Conservation (phyloP, 2,113 vertebrate species). For the Lontra canadensis region DNA sequence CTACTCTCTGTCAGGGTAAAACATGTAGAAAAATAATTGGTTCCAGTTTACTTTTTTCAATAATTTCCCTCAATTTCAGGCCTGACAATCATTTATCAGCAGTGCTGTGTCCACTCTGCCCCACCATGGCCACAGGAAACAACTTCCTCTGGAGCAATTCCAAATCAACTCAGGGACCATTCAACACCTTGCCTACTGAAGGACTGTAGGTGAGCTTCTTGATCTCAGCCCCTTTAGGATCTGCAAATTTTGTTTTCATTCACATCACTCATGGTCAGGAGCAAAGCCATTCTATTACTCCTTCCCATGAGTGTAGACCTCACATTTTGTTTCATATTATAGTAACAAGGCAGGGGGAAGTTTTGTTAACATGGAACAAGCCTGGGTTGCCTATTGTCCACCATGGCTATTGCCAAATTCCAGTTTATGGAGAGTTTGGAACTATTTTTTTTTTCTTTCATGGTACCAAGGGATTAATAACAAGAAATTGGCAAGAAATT, state of each 20-base stretch:
- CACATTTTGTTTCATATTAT: constrained; percentile 1
- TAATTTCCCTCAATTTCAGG: background rate
- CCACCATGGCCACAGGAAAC: background rate
- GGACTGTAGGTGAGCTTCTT: background rate
- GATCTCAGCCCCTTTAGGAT: background rate
- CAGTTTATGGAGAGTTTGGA: constrained; percentile 75
- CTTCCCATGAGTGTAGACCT: background rate
- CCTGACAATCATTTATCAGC: background rate
- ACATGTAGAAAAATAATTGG: background rate
- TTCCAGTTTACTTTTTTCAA: background rate
- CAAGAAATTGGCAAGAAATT: constrained; percentile 77
- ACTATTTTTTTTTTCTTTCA: constrained; percentile 71
- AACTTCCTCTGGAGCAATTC: background rate
- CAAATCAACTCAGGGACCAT: background rate
- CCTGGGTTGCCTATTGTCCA: background rate
- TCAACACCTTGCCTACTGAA: background rate
- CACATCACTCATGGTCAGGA: background rate
- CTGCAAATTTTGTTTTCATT: constrained; percentile 20
- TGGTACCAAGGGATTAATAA: constrained; percentile 81
- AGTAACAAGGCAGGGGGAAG: background rate
- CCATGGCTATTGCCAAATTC: constrained; percentile 58
- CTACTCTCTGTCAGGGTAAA: background rate
- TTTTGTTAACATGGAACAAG: constrained; percentile 40
- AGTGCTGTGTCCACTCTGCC: background rate
- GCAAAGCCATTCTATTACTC: background rate